A percentile compares a stretch with the other conserved stretches of the same genome.
phyloP scores from a whole-genome alignment of 1,140 invertebrate species.

The Drosophila teissieri region DNA sequence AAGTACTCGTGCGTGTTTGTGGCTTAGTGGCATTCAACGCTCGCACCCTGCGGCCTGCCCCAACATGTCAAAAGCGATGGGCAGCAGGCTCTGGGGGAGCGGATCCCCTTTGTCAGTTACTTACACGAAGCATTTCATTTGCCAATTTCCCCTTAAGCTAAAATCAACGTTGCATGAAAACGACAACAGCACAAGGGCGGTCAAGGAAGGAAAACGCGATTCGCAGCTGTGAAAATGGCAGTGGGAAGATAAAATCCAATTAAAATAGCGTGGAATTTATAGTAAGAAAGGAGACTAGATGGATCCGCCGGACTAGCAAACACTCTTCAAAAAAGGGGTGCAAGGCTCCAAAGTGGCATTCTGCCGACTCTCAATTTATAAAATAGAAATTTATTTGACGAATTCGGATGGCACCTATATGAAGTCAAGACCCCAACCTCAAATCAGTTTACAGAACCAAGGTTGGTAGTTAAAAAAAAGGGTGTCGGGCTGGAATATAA shows the following conservation, averaged over 20 bases:
- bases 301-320: constrained; percentile 20
- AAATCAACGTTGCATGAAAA: constrained; percentile 72
- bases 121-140: constrained; percentile 77
- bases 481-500: constrained; percentile 56
- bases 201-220: constrained; percentile 4
- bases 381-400: not conserved
- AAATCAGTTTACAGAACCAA: constrained; percentile 17
- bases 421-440: not conserved
- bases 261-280: constrained; percentile 68
- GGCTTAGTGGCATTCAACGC: constrained; percentile 53
- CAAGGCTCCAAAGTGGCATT: not conserved
- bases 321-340: constrained; percentile 12
- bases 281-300: constrained; percentile 22
- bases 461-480: constrained; percentile 24
- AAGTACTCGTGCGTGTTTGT: constrained; percentile 66
- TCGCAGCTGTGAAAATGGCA: constrained; percentile 56
- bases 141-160: constrained; percentile 71
- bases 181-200: constrained; percentile 42
- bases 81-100: constrained; percentile 15
- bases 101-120: constrained; percentile 56
- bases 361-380: not conserved
- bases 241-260: constrained; percentile 77
- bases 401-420: not conserved
- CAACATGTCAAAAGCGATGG: constrained; percentile 66
- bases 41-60: constrained; percentile 32